These are phyloP conservation scores for Hartigia nigra DNA, from an alignment of 2,888 invertebrate species.

Conservation along the genomic window DNA sequence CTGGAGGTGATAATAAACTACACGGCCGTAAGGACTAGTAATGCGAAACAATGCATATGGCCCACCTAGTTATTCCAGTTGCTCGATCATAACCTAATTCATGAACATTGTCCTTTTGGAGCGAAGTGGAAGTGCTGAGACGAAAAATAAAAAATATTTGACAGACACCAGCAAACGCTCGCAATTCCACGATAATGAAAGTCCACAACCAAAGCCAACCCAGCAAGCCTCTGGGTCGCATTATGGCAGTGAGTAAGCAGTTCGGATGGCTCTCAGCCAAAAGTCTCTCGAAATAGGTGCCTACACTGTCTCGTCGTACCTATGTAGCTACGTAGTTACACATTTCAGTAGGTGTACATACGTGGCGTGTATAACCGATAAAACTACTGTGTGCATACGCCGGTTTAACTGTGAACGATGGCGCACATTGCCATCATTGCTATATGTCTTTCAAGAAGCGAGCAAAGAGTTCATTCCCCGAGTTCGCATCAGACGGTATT, in stretches of 20 bases:
- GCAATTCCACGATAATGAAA: constrained; percentile 7
- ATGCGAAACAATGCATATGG: background rate
- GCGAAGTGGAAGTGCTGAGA: background rate
- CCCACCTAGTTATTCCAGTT: background rate
- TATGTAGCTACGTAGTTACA: constrained; percentile 3
- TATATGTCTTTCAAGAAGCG: constrained; percentile 5
- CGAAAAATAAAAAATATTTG: background rate
- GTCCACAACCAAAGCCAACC: constrained; percentile 17
- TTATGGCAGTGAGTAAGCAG: constrained; percentile 44
- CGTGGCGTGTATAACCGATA: background rate
- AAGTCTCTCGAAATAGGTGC: constrained; percentile 48
- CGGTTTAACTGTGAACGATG: background rate
- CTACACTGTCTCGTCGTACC: constrained; percentile 26
- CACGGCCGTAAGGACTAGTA: background rate
- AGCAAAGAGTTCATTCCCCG: constrained; percentile 26
- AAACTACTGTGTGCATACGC: background rate
- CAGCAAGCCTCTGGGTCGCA: constrained; percentile 41
- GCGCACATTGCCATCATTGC: background rate
- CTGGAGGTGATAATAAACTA: background rate
- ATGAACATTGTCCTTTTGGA: background rate
- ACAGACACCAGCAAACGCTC: background rate
- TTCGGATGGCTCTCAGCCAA: constrained; percentile 42
- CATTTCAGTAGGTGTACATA: background rate
- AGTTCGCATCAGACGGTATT: background rate
- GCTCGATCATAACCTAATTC: background rate